Evolutionary conservation across 2,888 invertebrate species (phyloP), one percentile per base, ranked within the genome.

Genomic region (Alsophila aescularia): DNA sequence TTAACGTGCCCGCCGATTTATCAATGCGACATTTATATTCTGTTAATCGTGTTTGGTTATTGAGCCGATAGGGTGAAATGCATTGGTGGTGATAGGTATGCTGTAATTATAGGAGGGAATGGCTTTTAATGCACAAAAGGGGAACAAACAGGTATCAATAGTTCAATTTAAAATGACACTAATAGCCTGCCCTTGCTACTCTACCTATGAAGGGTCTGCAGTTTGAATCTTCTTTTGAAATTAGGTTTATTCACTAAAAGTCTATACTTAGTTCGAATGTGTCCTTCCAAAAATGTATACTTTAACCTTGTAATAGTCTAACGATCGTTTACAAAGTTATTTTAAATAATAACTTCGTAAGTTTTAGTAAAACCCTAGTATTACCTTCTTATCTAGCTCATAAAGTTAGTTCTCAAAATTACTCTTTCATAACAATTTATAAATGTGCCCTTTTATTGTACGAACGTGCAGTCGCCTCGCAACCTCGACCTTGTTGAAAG

Each of bases 1-100:
- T 91, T 90, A 90, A 79, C 78, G 75, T 62, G 61, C 68, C 70
- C 73, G 73, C 77, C 85, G 85, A 88, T 88, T 85, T 85, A 88
- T 90, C 89, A 85, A 87, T 82, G 79, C 79, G 83, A 89, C 85
- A 87, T 87, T 87, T 87, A 85, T 86, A 87, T 85, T 85, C 84
- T 80, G 85, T 83, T 87, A 87, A 87, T 85, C 80, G 83, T 79
- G 79, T 83, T 85, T 81, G 73, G 76, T 67, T 80, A 79, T 73
- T 70, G 76, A 72, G 66, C 70, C 59, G 52, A 34, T 27, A 39
- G 69, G 66, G 65, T 56, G 58, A 56, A 62, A 43, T 53, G 57
- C 47, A 58, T 52, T 44, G 47, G 60, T 60, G 62, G 45, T 65
- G 65, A 63, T 61, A 65, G 59, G 59, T 59, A 50, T 58, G 58